These are phyloP conservation scores for Melanocharis versteri DNA, from an alignment of 2,113 vertebrate species.

Conservation along the genomic window DNA sequence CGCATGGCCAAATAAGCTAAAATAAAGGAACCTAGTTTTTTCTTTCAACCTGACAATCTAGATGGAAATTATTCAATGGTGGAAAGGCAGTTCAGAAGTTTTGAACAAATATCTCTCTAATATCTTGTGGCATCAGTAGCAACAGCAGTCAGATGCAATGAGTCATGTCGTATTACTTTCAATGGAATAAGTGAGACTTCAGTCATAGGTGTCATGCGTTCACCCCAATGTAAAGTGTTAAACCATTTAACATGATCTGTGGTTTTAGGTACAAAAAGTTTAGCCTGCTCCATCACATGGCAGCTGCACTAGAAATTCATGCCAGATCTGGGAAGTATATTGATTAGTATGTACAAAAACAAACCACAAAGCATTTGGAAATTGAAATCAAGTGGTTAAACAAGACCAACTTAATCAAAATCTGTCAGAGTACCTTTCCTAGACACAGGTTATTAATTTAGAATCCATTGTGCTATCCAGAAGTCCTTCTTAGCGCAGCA, in stretches of 20 bases:
- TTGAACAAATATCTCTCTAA: background rate
- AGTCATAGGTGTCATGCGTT: background rate
- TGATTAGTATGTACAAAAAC: background rate
- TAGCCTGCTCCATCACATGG: background rate
- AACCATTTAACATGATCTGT: background rate
- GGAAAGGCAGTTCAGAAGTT: background rate
- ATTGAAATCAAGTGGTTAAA: constrained; percentile 10
- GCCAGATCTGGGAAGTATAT: background rate
- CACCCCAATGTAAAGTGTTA: background rate
- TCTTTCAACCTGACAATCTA: background rate
- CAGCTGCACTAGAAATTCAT: background rate
- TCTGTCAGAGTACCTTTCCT: background rate
- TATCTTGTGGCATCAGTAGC: background rate
- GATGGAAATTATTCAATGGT: background rate
- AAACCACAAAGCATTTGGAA: background rate
- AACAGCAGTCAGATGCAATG: background rate
- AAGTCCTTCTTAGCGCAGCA: background rate
- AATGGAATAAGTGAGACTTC: background rate
- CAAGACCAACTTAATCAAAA: background rate
- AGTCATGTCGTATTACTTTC: background rate
- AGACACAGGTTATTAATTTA: background rate
- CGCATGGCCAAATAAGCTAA: background rate
- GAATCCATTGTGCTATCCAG: background rate
- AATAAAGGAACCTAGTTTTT: background rate
- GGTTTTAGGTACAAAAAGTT: background rate